Evolutionary conservation across 2,797 vertebrate species (phyloP).

Genomic region (Characodon lateralis): DNA sequence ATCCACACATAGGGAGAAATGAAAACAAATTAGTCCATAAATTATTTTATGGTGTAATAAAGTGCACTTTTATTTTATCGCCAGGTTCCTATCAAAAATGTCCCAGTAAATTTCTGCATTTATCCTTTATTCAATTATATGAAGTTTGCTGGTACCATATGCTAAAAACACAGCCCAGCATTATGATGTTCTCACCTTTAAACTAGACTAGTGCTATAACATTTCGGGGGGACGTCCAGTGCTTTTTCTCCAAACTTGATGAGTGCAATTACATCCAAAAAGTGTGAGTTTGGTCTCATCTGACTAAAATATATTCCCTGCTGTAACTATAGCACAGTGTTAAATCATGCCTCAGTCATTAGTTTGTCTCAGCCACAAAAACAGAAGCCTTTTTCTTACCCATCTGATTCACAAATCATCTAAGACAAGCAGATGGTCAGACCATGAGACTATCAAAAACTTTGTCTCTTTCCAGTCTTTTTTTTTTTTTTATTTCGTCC

Average conservation of each 20-base stretch:
- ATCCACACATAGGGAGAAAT: not conserved
- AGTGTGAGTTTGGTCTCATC: too few species aligned
- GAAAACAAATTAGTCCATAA: not conserved
- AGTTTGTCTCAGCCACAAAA: conserved; percentile 54
- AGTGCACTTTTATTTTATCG: not conserved
- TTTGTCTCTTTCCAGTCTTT: conserved; percentile 40
- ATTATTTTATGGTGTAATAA: not conserved
- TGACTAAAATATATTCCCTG: not conserved
- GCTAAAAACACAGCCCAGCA: not conserved
- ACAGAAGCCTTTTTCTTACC: conserved; percentile 38
- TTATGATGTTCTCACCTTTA: not conserved
- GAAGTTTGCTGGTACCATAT: not conserved
- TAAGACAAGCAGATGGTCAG: conserved; percentile 74
- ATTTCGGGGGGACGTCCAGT: not conserved
- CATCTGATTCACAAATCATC: conserved; percentile 53
- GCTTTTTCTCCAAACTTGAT: not conserved
- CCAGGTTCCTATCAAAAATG: not conserved
- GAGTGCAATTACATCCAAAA: not conserved
- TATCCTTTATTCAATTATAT: not conserved
- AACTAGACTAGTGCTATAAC: not conserved
- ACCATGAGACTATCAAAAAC: conserved; percentile 49
- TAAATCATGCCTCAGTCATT: conserved; percentile 40
- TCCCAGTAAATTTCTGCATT: not conserved
- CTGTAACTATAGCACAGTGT: conserved; percentile 30
- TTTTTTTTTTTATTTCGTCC: conserved; percentile 43